A percentile compares a stretch with the other conserved stretches of the same genome.
Evolutionary conservation across 2,797 vertebrate genomes (phyloP).

Genomic region (Tympanoctomys barrerae): DNA sequence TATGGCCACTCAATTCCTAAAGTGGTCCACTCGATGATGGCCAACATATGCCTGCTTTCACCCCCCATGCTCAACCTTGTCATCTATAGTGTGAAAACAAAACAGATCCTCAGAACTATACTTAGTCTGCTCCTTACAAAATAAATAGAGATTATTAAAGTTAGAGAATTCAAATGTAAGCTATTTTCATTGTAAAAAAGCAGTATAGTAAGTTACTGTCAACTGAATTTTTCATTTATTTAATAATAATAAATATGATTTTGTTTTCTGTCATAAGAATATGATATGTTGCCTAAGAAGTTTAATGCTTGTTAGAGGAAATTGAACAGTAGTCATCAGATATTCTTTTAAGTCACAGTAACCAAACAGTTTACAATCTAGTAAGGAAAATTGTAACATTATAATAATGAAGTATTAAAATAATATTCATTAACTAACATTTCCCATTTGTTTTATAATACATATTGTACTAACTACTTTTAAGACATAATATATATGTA

Average conservation of each 20-base stretch:
- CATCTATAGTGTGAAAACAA: conserved; percentile 80
- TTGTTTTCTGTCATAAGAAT: neutral
- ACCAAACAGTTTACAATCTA: neutral
- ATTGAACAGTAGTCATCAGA: neutral
- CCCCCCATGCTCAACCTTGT: conserved; percentile 82
- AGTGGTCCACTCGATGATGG: conserved; percentile 35
- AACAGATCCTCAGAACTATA: conserved; percentile 67
- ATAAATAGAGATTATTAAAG: conserved; percentile 5
- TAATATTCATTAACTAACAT: neutral
- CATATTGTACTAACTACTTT: neutral
- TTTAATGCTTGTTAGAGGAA: no score
- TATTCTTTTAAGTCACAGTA: neutral
- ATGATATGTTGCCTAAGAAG: neutral
- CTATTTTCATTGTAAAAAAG: neutral
- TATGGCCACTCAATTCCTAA: conserved; percentile 37
- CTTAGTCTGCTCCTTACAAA: neutral
- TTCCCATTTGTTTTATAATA: neutral
- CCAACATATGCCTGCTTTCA: conserved; percentile 71
- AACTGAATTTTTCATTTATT: neutral
- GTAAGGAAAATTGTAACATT: neutral
- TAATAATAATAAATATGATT: neutral
- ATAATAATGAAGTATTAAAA: neutral
- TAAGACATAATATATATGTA: neutral
- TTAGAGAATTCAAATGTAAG: neutral
- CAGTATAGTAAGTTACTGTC: neutral